Conservation (phyloP, 1,140 invertebrate genomes). For the Nixonia krombeini region DNA sequence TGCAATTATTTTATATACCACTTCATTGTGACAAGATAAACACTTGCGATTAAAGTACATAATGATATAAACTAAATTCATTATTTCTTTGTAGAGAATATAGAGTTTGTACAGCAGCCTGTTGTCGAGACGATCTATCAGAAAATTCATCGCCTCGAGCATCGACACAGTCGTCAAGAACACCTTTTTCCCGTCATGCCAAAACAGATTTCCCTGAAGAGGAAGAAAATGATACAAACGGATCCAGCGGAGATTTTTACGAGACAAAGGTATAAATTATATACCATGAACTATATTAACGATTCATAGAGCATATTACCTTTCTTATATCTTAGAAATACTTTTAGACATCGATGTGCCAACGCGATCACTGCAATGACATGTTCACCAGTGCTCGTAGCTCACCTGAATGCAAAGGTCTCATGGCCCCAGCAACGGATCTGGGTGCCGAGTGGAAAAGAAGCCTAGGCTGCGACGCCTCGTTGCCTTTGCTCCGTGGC, state of each 20-base stretch:
- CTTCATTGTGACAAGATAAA: no score
- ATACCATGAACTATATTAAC: not conserved
- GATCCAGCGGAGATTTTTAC: conserved; percentile 62
- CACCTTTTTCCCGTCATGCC: conserved; percentile 49
- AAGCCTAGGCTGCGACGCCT: conserved; percentile 63
- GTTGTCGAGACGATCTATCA: conserved; percentile 65
- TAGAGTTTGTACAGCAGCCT: conserved; percentile 63
- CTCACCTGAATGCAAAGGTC: conserved; percentile 61
- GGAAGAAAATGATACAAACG: conserved; percentile 57
- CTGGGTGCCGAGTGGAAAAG: conserved; percentile 68
- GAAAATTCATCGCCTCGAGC: conserved; percentile 62
- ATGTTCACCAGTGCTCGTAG: conserved; percentile 62
- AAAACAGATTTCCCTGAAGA: conserved; percentile 58
- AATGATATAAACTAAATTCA: no score
- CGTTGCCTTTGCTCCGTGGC: conserved; percentile 72
- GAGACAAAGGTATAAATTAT: conserved; percentile 64
- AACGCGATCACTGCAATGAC: conserved; percentile 59
- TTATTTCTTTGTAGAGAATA: conserved; percentile 62
- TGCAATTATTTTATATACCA: no score
- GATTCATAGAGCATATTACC: not conserved
- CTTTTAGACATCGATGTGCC: conserved; percentile 55
- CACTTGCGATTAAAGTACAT: no score
- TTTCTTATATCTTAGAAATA: not conserved
- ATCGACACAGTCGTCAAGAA: conserved; percentile 60
- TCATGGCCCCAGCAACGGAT: conserved; percentile 69